Percentiles rank a stretch among this genome's conserved stretches.
Evolutionary conservation across 30 jellyfish, hydroid and myxozoan genomes (phyloP).

Genomic region (Mastigias papua): DNA sequence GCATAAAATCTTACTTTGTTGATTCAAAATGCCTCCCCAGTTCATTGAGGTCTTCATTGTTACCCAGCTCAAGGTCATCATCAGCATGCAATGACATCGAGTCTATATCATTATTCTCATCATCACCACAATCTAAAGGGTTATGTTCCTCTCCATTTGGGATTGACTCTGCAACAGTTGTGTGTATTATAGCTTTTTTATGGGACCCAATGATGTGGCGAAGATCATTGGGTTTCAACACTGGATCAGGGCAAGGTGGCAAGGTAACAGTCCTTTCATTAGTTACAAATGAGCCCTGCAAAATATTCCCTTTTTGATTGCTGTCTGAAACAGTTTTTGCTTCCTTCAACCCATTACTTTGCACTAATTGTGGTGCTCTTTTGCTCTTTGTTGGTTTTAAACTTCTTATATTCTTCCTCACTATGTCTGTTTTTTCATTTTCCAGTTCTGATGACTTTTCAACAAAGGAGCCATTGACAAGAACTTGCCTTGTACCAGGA

Average conservation of each 20-base stretch:
- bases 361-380: background rate
- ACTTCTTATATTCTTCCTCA: too few species aligned
- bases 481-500: too few species aligned
- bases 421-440: too few species aligned
- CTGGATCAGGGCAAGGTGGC: background rate
- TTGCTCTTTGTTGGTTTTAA: background rate
- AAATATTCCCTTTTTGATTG: background rate
- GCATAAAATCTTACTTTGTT: background rate
- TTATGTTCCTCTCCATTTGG: background rate
- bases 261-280: background rate
- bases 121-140: background rate
- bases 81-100: slow-evolving; percentile 85
- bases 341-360: background rate
- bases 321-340: background rate
- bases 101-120: slow-evolving; percentile 38
- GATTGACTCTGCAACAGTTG: background rate
- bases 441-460: too few species aligned
- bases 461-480: too few species aligned
- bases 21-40: slow-evolving; percentile 53
- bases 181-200: background rate
- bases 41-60: slow-evolving; percentile 31
- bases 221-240: background rate
- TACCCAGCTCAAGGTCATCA: slow-evolving; percentile 48
- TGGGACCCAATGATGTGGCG: background rate
- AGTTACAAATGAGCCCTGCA: background rate